Evolutionary conservation across 1,140 invertebrate genomes (phyloP).

Genomic region (Drosophila bocki): DNA sequence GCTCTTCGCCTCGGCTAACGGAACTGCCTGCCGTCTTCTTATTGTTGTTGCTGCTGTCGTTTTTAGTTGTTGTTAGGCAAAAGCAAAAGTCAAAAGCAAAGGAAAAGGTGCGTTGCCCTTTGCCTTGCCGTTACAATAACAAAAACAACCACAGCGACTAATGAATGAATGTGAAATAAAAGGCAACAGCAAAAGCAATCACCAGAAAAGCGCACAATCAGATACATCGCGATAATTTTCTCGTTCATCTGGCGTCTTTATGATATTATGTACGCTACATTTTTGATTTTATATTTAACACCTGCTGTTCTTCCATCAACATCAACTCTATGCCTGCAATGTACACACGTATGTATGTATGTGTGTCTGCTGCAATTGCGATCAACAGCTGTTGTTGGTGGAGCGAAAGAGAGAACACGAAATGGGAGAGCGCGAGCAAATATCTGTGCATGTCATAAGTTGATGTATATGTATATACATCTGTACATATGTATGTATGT

Average conservation of each 20-base stretch:
- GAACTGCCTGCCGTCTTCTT: conserved; percentile 54
- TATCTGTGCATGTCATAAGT: conserved; percentile 11
- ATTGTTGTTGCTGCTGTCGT: conserved; percentile 35
- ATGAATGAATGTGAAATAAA: conserved; percentile 66
- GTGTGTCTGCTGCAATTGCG: conserved; percentile 55
- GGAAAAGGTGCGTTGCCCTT: conserved; percentile 75
- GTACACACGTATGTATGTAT: not conserved
- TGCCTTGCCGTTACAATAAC: conserved; percentile 48
- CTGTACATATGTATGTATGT: not conserved
- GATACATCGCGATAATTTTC: conserved; percentile 42
- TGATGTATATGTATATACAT: too few relatives aligned
- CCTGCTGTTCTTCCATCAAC: conserved; percentile 77
- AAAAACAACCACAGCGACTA: conserved; percentile 52
- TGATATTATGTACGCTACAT: conserved; percentile 35
- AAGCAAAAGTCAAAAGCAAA: conserved; percentile 50
- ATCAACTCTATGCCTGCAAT: conserved; percentile 44
- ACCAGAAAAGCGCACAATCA: conserved; percentile 17
- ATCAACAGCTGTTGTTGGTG: conserved; percentile 71
- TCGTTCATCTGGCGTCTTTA: conserved; percentile 40
- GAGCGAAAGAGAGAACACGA: conserved; percentile 15
- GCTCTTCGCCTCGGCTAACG: conserved; percentile 55
- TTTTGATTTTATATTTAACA: conserved; percentile 72
- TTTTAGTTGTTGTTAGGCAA: conserved; percentile 65
- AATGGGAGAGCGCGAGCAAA: conserved; percentile 18
- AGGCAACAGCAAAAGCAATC: conserved; percentile 29